Evolutionary conservation across 2,797 vertebrate genomes (phyloP).

Genomic region (Presbytis comata): DNA sequence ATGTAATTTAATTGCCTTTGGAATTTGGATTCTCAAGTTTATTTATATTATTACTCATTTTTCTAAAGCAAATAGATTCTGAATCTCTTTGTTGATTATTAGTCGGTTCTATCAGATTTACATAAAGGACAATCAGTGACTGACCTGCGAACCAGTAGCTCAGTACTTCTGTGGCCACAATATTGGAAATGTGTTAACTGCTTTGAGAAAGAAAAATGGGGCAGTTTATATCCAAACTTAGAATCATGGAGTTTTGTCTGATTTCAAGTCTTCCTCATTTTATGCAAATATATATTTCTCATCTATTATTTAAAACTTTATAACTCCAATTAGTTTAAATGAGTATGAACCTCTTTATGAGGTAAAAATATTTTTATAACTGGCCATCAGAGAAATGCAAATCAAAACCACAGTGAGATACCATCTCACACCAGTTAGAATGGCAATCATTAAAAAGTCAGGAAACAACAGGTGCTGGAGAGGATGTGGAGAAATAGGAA

Average conservation of each 20-base stretch:
- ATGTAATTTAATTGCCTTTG: neutral
- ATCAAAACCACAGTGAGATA: no score
- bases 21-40: neutral
- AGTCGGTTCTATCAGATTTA: neutral
- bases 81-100: neutral
- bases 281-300: neutral
- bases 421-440: no score
- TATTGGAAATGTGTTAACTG: neutral
- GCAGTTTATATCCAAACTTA: neutral
- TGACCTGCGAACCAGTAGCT: neutral
- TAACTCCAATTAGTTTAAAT: neutral
- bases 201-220: neutral
- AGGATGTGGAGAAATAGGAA: no score
- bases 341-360: neutral
- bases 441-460: no score
- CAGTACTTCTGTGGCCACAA: neutral
- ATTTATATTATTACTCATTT: neutral
- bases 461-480: no score
- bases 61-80: neutral
- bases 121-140: neutral
- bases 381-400: no score
- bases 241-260: neutral
- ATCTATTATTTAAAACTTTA: neutral
- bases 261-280: neutral
- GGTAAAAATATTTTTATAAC: neutral